Evolutionary conservation across 2,113 vertebrate species (phyloP).

Genomic region (Notothenia rossii): DNA sequence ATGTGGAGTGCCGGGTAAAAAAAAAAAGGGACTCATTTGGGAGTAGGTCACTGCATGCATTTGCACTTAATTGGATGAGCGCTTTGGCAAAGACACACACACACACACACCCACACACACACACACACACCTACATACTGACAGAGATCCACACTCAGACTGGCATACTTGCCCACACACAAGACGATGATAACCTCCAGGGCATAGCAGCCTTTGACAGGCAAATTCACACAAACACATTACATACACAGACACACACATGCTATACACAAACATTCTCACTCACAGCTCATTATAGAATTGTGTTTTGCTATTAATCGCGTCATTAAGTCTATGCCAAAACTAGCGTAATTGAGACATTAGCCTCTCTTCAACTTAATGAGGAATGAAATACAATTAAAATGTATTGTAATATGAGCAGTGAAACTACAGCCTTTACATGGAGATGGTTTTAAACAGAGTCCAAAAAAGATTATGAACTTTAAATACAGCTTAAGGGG

Average conservation of each 20-base stretch:
- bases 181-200: slow-evolving; percentile 40
- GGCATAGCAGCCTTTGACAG: slow-evolving; percentile 30
- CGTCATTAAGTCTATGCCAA: slow-evolving; percentile 59
- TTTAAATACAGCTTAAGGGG: slow-evolving; percentile 26
- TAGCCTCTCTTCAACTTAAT: slow-evolving; percentile 44
- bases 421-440: slow-evolving; percentile 18
- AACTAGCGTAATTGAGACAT: slow-evolving; percentile 58
- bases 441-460: slow-evolving; percentile 3
- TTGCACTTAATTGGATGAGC: slow-evolving; percentile 76
- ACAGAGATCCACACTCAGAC: slow-evolving; percentile 10
- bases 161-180: slow-evolving; percentile 27
- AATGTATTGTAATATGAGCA: slow-evolving; percentile 25
- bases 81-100: slow-evolving; percentile 64
- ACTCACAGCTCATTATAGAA: slow-evolving; percentile 43
- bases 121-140: neutral
- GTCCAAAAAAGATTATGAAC: neutral
- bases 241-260: slow-evolving; percentile 11
- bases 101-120: slow-evolving; percentile 16
- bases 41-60: slow-evolving; percentile 81
- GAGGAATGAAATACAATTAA: slow-evolving; percentile 47
- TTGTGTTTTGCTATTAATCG: slow-evolving; percentile 58
- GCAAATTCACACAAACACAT: slow-evolving; percentile 10
- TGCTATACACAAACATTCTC: neutral
- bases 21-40: slow-evolving; percentile 63
- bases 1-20: slow-evolving; percentile 53